phyloP scores from a whole-genome alignment of 2,888 invertebrate genomes.

The Metallyticus violacea region DNA sequence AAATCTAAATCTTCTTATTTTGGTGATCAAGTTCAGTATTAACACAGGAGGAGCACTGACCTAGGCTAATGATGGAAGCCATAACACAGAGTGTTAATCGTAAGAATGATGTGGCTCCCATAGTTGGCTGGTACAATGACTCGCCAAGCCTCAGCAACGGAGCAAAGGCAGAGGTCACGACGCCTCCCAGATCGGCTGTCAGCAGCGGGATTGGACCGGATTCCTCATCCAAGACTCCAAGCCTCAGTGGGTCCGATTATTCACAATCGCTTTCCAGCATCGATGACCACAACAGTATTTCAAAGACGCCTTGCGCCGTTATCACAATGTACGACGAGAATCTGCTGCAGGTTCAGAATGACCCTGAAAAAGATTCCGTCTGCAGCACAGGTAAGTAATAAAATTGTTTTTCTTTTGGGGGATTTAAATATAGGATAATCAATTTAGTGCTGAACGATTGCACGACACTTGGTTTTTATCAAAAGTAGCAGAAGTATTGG shows the following conservation, averaged over 20 bases:
- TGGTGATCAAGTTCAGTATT: not conserved
- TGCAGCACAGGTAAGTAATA: not conserved
- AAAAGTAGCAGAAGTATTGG: too few relatives aligned
- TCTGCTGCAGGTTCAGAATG: not conserved
- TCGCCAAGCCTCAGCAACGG: slow-evolving; percentile 42
- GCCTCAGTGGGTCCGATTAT: slow-evolving; percentile 36
- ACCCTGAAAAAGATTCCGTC: not conserved
- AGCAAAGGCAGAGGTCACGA: slow-evolving; percentile 32
- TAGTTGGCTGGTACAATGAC: slow-evolving; percentile 45
- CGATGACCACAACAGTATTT: slow-evolving; percentile 22
- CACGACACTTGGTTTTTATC: too few relatives aligned
- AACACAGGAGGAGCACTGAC: not conserved
- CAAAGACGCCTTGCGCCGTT: not conserved
- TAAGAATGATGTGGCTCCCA: slow-evolving; percentile 40
- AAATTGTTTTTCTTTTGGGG: not conserved
- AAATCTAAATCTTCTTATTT: not conserved
- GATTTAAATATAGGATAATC: not conserved
- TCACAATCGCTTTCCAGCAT: slow-evolving; percentile 42
- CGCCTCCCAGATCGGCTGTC: slow-evolving; percentile 40
- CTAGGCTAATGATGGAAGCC: slow-evolving; percentile 26
- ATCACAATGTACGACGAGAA: not conserved
- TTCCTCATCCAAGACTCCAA: slow-evolving; percentile 41
- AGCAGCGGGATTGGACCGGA: slow-evolving; percentile 54
- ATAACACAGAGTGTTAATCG: not conserved
- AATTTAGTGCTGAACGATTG: too few relatives aligned